Conservation (phyloP, 2,113 vertebrate species). For the Collichthys lucidus region DNA sequence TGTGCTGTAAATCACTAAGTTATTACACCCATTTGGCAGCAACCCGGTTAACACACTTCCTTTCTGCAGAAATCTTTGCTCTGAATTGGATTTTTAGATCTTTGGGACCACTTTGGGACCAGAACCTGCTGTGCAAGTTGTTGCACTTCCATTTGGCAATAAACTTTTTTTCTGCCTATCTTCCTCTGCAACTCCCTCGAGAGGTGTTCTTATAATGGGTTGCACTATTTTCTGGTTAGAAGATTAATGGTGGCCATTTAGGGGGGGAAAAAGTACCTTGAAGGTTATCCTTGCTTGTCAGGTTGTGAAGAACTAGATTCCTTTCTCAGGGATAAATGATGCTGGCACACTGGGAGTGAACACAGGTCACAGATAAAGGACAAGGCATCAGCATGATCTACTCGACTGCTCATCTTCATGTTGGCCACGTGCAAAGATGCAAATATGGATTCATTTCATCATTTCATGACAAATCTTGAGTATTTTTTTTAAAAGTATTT, state of each 20-base stretch:
- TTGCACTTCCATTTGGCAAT: constrained; percentile 20
- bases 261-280: constrained; percentile 7
- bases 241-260: constrained; percentile 55
- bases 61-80: constrained; percentile 5
- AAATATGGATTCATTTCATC: background rate
- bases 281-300: constrained; percentile 45
- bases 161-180: constrained; percentile 37
- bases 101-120: background rate
- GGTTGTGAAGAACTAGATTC: constrained; percentile 19
- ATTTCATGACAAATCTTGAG: background rate
- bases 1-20: background rate
- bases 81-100: constrained; percentile 23
- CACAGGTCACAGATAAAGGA: constrained; percentile 15
- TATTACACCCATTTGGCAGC: constrained; percentile 1
- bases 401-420: background rate
- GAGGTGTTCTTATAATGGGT: constrained; percentile 37
- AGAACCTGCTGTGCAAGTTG: constrained; percentile 33
- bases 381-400: background rate
- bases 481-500: too few relatives aligned
- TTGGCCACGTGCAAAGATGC: background rate
- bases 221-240: constrained; percentile 48
- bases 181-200: constrained; percentile 15
- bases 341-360: constrained; percentile 3
- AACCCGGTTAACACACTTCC: background rate
- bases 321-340: constrained; percentile 26